These are phyloP conservation scores for Mizuhopecten yessoensis DNA, from an alignment of 1,140 invertebrate genomes.

Conservation along the genomic window DNA sequence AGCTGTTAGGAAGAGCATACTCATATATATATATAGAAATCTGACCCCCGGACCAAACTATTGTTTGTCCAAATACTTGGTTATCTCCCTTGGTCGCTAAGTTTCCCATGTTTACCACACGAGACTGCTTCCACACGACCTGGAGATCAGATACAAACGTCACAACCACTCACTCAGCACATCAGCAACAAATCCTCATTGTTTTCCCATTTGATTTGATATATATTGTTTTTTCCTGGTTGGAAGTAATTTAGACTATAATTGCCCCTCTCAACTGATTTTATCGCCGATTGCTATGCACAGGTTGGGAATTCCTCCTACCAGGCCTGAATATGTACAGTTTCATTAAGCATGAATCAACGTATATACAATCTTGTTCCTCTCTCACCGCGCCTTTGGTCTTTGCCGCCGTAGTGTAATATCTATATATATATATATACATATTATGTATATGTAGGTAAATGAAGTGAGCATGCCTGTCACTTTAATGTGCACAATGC, in stretches of 20 bases:
- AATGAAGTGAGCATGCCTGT: not conserved
- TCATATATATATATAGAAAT: not conserved
- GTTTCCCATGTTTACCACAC: too few species aligned
- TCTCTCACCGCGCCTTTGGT: not conserved
- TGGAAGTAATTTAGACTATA: not conserved
- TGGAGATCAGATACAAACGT: not conserved
- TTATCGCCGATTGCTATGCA: not conserved
- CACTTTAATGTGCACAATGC: not conserved
- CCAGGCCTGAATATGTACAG: not conserved
- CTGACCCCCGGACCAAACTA: not conserved
- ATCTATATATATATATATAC: constrained; percentile 39
- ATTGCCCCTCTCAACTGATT: not conserved
- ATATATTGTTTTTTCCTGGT: not conserved
- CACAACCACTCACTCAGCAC: not conserved
- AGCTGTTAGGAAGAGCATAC: not conserved
- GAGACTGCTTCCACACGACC: too few species aligned
- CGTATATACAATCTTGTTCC: not conserved
- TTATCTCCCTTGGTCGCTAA: too few species aligned
- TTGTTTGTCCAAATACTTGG: too few species aligned
- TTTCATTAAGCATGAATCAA: not conserved
- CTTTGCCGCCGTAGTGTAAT: not conserved
- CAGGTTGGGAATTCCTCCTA: not conserved
- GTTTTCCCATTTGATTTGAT: not conserved
- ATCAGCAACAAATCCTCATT: not conserved
- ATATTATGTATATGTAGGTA: constrained; percentile 25